Conservation (phyloP, 2,797 vertebrate species). For the Epinephelus coioides region DNA sequence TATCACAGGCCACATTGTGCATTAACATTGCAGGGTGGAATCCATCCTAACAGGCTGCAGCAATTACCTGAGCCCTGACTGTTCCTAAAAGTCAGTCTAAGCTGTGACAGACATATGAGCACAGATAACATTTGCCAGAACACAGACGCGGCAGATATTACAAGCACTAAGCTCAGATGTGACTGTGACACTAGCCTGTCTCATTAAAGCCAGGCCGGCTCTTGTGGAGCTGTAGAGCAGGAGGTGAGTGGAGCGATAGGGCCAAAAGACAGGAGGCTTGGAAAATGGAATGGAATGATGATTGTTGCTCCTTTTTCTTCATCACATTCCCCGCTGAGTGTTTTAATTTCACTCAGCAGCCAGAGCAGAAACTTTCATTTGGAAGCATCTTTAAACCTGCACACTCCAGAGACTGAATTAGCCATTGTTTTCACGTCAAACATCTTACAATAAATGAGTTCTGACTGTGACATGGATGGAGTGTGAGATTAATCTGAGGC, state of each 20-base stretch:
- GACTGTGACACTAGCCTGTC: conserved; percentile 76
- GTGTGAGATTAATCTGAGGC: conserved; percentile 67
- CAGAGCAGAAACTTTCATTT: conserved; percentile 52
- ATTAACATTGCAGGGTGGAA: conserved; percentile 54
- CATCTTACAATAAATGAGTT: conserved; percentile 70
- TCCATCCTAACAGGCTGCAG: conserved; percentile 58
- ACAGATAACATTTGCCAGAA: conserved; percentile 74
- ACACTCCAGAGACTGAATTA: conserved; percentile 56
- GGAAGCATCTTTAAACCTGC: conserved; percentile 49
- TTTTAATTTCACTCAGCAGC: conserved; percentile 56
- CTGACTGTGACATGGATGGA: conserved; percentile 64
- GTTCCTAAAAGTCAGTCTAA: conserved; percentile 48
- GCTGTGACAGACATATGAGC: conserved; percentile 51
- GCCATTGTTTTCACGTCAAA: conserved; percentile 63
- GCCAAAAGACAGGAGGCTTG: conserved; percentile 31
- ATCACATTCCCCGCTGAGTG: conserved; percentile 42
- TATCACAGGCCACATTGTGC: conserved; percentile 42
- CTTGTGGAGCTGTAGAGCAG: conserved; percentile 38
- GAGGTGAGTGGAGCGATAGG: conserved; percentile 38
- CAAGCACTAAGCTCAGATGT: conserved; percentile 73
- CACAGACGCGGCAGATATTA: conserved; percentile 74
- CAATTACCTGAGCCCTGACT: conserved; percentile 59
- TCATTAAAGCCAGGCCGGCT: conserved; percentile 74
- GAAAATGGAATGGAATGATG: conserved; percentile 46
- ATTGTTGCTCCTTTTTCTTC: conserved; percentile 34